phyloP scores from a whole-genome alignment of 1,140 invertebrate species.

The Cotesia chilonis region DNA sequence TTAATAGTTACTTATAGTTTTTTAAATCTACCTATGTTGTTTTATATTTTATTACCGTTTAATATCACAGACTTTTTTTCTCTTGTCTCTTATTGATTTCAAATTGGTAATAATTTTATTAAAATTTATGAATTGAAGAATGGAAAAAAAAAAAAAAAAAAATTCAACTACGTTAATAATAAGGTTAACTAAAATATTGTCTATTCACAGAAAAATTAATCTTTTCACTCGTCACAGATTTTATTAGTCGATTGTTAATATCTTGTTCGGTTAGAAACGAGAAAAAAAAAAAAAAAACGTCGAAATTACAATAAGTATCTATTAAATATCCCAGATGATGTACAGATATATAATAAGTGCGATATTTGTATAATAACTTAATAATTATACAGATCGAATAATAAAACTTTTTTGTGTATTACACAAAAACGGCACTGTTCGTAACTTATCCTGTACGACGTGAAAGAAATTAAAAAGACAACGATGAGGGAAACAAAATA shows the following conservation, averaged over 20 bases:
- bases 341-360: no score
- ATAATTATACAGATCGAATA: background rate
- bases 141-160: constrained; percentile 8
- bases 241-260: no score
- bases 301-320: background rate
- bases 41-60: constrained; percentile 55
- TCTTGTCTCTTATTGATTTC: constrained; percentile 36
- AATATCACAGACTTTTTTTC: constrained; percentile 63
- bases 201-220: no score
- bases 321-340: no score
- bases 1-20: constrained; percentile 21
- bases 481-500: background rate
- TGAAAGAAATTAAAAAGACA: constrained; percentile 3
- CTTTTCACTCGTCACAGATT: no score
- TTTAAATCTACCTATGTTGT: constrained; percentile 19
- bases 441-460: background rate
- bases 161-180: background rate
- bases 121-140: constrained; percentile 6
- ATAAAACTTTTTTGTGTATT: background rate
- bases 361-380: constrained; percentile 5
- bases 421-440: background rate
- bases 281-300: background rate
- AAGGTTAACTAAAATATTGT: no score
- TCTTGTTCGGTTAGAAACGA: background rate
- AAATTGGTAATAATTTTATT: background rate